A percentile compares a stretch with the other conserved stretches of the same genome.
Conservation (phyloP, 2,888 invertebrate genomes). For the Habrosyne pyritoides region DNA sequence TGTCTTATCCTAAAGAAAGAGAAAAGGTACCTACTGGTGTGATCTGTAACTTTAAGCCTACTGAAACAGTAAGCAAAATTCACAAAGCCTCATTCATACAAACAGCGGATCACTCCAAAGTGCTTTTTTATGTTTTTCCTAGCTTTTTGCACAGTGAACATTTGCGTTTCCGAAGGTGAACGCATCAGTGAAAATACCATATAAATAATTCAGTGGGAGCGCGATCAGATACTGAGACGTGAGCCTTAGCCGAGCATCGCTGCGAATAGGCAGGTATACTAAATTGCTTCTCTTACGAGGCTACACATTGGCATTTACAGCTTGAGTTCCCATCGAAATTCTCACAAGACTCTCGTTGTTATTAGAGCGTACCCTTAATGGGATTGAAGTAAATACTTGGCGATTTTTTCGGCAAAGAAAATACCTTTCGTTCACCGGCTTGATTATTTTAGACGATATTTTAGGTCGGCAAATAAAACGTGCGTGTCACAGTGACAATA, state of each 20-base stretch:
- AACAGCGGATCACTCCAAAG: slow-evolving; percentile 30
- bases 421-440: not conserved
- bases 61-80: not conserved
- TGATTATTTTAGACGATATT: not conserved
- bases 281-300: slow-evolving; percentile 26
- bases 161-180: slow-evolving; percentile 56
- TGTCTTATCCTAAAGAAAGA: not conserved
- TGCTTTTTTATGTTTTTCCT: slow-evolving; percentile 57
- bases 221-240: slow-evolving; percentile 34
- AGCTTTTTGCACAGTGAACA: slow-evolving; percentile 43
- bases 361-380: slow-evolving; percentile 27
- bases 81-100: slow-evolving; percentile 13
- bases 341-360: slow-evolving; percentile 28
- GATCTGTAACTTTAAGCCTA: too few relatives aligned
- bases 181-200: slow-evolving; percentile 58
- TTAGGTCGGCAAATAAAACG: not conserved
- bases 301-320: slow-evolving; percentile 10
- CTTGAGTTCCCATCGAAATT: slow-evolving; percentile 21
- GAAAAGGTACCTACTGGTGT: too few relatives aligned
- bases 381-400: slow-evolving; percentile 24
- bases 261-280: slow-evolving; percentile 20
- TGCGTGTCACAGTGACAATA: not conserved
- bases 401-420: slow-evolving; percentile 17
- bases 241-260: slow-evolving; percentile 12
- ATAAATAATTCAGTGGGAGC: slow-evolving; percentile 60